phyloP scores from a whole-genome alignment of 2,888 invertebrate species.

The Macrostomum cliftonense region DNA sequence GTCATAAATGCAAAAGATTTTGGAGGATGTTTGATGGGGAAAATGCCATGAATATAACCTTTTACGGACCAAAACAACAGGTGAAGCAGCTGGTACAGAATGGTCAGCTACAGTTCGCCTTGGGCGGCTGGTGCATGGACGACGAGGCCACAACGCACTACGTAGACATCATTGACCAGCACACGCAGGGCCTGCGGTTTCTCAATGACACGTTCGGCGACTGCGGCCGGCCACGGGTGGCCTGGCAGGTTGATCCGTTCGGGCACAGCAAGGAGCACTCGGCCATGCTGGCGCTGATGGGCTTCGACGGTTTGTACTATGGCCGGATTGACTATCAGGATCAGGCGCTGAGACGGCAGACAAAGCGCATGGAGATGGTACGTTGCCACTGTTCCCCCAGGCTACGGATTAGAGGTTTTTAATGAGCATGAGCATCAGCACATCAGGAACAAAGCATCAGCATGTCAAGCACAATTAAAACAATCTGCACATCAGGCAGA shows the following conservation, averaged over 20 bases:
- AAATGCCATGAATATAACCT: no score
- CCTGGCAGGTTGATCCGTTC: conserved; percentile 73
- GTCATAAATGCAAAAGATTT: no score
- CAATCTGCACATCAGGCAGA: no score
- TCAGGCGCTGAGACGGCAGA: conserved; percentile 45
- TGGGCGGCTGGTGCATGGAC: conserved; percentile 44
- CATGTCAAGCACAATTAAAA: no score
- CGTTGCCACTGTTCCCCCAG: no score
- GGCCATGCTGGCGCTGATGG: conserved; percentile 53
- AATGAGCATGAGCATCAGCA: no score
- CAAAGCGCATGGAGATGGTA: conserved; percentile 48
- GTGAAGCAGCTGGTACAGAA: conserved; percentile 40
- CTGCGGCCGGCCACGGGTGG: conserved; percentile 55
- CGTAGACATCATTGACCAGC: conserved; percentile 43
- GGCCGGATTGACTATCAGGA: conserved; percentile 70
- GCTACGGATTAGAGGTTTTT: no score
- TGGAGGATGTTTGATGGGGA: no score
- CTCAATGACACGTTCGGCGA: conserved; percentile 36
- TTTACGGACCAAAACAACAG: conserved; percentile 17
- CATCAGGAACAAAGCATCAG: no score
- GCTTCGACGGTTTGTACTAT: conserved; percentile 67
- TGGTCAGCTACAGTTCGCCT: conserved; percentile 39
- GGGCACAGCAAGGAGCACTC: conserved; percentile 72
- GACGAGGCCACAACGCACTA: conserved; percentile 44
- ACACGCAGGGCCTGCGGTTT: conserved; percentile 42